Evolutionary conservation across 2,797 vertebrate genomes (phyloP).

Genomic region (Phataginus tricuspis): DNA sequence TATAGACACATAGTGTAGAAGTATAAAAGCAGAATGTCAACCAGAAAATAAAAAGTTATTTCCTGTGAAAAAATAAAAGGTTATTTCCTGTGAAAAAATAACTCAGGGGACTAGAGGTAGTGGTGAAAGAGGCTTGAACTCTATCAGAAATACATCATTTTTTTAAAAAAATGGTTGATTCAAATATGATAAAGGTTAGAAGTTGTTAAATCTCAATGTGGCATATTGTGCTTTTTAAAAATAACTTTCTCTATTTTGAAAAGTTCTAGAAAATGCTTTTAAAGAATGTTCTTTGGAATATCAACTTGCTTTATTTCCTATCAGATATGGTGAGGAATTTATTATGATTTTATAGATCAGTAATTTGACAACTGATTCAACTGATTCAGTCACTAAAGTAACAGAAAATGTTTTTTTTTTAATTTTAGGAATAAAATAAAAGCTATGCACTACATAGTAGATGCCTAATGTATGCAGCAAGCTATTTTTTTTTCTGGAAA

Average conservation of each 20-base stretch:
- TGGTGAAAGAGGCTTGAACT: not conserved
- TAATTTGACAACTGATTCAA: not conserved
- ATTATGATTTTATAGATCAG: not conserved
- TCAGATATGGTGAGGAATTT: not conserved
- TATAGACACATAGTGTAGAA: not conserved
- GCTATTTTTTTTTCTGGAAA: not conserved
- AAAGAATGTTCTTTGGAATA: not conserved
- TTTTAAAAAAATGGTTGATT: not conserved
- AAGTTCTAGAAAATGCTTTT: not conserved
- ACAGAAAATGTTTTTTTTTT: not conserved
- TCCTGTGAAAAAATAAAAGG: not conserved
- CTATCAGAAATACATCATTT: not conserved
- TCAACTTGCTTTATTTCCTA: not conserved
- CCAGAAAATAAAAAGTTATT: not conserved
- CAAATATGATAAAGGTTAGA: not conserved
- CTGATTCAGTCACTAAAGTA: not conserved
- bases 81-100: not conserved
- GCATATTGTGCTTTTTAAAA: not conserved
- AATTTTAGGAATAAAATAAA: not conserved
- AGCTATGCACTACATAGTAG: accelerated
- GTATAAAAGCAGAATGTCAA: not conserved
- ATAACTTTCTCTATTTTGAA: not conserved
- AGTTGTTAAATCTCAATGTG: not conserved
- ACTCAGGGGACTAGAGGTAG: not conserved
- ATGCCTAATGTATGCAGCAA: not conserved